Conservation (phyloP, 2,113 vertebrate genomes). For the Willisornis vidua region DNA sequence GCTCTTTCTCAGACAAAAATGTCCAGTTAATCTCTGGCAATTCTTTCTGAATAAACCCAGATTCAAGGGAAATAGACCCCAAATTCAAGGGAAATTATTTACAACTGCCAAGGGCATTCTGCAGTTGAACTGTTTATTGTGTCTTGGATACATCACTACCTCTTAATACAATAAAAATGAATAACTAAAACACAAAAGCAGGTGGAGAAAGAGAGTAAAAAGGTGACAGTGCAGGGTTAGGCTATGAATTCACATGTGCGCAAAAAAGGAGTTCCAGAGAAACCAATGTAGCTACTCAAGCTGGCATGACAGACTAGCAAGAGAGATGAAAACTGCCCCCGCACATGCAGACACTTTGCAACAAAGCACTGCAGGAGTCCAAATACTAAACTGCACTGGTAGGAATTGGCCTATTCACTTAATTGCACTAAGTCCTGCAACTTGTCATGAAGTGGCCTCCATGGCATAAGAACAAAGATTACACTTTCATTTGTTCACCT, state of each 20-base stretch:
- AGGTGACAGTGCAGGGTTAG: not conserved
- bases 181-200: conserved; percentile 9
- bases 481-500: not conserved
- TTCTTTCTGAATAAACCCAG: not conserved
- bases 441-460: not conserved
- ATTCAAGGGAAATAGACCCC: conserved; percentile 1
- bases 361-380: not conserved
- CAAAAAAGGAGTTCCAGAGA: not conserved
- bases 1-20: not conserved
- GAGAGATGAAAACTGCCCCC: not conserved
- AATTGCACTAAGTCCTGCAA: not conserved
- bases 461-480: not conserved
- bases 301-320: not conserved
- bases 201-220: not conserved
- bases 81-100: conserved; percentile 28
- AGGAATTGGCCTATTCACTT: not conserved
- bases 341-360: not conserved
- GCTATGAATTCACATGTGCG: not conserved
- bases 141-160: not conserved
- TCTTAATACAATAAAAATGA: not conserved
- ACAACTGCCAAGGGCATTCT: not conserved
- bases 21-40: not conserved
- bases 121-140: not conserved
- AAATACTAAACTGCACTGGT: not conserved
- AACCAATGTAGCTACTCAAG: not conserved